Evolutionary conservation across 2,888 invertebrate genomes (phyloP).

Genomic region (Bhutanitis thaidina): DNA sequence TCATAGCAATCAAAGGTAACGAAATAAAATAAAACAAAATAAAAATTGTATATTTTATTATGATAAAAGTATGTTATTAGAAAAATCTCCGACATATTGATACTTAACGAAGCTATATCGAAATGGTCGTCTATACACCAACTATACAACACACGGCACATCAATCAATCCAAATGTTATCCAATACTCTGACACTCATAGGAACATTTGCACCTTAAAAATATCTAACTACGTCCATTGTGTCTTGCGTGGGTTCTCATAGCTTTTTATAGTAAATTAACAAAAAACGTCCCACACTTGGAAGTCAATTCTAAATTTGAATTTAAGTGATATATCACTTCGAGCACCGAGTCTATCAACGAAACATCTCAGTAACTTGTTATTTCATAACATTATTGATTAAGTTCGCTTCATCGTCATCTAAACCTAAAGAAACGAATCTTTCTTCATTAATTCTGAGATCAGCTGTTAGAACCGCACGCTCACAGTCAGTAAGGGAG

Average conservation of each 20-base stretch:
- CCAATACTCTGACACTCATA: conserved; percentile 60
- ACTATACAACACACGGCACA: conserved; percentile 29
- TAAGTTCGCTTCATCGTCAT: too few species aligned
- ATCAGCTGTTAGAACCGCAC: conserved; percentile 7
- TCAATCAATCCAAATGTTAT: not conserved
- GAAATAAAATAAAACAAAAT: conserved; percentile 22
- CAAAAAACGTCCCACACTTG: not conserved
- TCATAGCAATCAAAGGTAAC: too few species aligned
- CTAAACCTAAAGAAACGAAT: not conserved
- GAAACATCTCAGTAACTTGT: too few species aligned
- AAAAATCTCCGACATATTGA: conserved; percentile 65
- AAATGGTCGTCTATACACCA: conserved; percentile 57
- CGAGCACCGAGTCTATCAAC: too few species aligned
- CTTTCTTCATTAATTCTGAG: not conserved
- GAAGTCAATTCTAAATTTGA: too few species aligned
- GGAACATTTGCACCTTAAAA: conserved; percentile 76
- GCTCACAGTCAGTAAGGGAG: conserved; percentile 1
- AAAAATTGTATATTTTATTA: conserved; percentile 63
- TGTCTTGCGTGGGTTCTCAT: conserved; percentile 2
- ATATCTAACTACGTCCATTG: conserved; percentile 23
- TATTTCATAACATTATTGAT: too few species aligned
- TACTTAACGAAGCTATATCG: conserved; percentile 62
- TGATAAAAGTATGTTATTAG: conserved; percentile 66
- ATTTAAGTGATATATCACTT: too few species aligned
- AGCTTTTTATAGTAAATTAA: not conserved